phyloP scores from a whole-genome alignment of 2,888 invertebrate species.

The Buathra laborator region DNA sequence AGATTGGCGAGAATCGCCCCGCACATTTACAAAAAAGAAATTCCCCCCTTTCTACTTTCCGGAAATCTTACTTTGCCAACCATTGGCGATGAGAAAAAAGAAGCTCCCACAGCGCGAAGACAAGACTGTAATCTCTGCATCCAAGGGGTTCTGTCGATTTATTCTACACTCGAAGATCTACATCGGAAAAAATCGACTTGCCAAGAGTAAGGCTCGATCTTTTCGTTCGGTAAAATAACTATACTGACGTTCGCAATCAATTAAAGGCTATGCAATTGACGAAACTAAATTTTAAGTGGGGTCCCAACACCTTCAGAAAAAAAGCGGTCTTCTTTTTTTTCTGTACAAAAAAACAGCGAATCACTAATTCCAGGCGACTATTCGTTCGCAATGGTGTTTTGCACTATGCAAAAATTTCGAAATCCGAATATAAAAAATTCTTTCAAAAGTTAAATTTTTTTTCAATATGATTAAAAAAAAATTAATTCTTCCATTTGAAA shows the following conservation, averaged over 20 bases:
- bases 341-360: too few species aligned
- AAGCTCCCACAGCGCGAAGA: conserved; percentile 11
- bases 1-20: conserved; percentile 75
- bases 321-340: too few species aligned
- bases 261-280: too few species aligned
- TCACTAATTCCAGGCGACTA: too few species aligned
- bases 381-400: too few species aligned
- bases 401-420: too few species aligned
- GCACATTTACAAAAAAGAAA: conserved; percentile 56
- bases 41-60: conserved; percentile 65
- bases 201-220: neutral
- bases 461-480: too few species aligned
- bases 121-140: conserved; percentile 21
- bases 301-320: too few species aligned
- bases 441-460: too few species aligned
- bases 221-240: neutral
- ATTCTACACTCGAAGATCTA: conserved; percentile 11
- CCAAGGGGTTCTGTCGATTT: conserved; percentile 19
- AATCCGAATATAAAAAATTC: too few species aligned
- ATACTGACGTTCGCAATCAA: neutral
- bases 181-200: neutral
- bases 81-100: conserved; percentile 36
- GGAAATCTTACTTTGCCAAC: conserved; percentile 74
- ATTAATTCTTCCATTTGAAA: too few species aligned
- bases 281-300: too few species aligned